Evolutionary conservation across 64 coral and sea anemone genomes (phyloP).

Genomic region (Pocillopora verrucosa): DNA sequence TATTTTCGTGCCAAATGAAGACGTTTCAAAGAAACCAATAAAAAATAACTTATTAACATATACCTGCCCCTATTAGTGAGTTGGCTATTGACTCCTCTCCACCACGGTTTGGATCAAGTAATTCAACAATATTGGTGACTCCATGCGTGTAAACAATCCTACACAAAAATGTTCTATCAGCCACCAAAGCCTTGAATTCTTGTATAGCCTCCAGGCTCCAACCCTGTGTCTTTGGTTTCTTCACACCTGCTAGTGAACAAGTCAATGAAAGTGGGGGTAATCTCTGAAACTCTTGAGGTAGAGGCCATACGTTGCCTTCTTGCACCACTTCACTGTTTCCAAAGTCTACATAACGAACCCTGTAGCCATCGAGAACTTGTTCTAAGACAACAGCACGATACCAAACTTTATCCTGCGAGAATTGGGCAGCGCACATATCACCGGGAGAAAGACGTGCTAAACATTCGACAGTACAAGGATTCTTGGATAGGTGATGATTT

Average conservation of each 20-base stretch:
- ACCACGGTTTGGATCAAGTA: conserved; percentile 27
- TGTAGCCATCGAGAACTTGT: not conserved
- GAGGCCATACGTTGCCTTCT: conserved; percentile 2
- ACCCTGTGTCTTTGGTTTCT: conserved; percentile 43
- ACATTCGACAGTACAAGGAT: not conserved
- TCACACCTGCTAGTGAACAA: conserved; percentile 73
- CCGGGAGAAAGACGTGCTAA: not conserved
- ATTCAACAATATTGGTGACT: conserved; percentile 58
- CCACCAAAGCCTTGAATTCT: conserved; percentile 51
- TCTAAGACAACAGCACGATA: conserved; percentile 71
- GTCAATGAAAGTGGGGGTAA: conserved; percentile 51
- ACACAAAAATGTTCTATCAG: conserved; percentile 50
- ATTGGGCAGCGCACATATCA: conserved; percentile 63
- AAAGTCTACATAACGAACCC: conserved; percentile 72
- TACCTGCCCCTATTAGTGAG: conserved; percentile 70
- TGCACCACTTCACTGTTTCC: conserved; percentile 63
- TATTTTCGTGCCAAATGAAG: not conserved
- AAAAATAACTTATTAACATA: not conserved
- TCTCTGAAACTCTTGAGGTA: conserved; percentile 36
- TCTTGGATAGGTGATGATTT: conserved; percentile 34
- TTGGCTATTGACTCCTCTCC: conserved; percentile 50
- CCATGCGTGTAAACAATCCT: conserved; percentile 25
- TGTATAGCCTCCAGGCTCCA: conserved; percentile 54
- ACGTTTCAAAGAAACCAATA: not conserved
- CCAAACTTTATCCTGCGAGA: conserved; percentile 67